Base-by-base conservation (phyloP, 2,113 vertebrate genomes). In the Onychorhynchus coronatus region DNA sequence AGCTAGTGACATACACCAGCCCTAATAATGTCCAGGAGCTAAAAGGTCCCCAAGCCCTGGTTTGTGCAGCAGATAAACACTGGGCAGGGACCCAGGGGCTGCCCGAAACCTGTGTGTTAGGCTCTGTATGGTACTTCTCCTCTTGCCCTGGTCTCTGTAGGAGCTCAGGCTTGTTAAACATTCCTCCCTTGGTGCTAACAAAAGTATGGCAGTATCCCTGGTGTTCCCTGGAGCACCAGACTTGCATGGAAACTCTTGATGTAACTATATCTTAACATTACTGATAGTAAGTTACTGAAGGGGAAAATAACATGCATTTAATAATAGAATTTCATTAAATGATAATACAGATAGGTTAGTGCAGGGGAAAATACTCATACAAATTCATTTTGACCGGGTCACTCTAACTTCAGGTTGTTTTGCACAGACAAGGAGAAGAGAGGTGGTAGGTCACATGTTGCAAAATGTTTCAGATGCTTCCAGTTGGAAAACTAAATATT, bases 401-500 rank as follows among this genome's bases (percentile, higher is more conserved):
- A 71, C 58, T 93, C 41, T 87, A 83, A 75, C 85, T 93, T 83
- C 63, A 56, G 65, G 28, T 85, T 95, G 89, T 95, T 97, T 91
- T 97, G 87, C 66, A 65, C n/a, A 61, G 73, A 73, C 37, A 49
- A 86, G 59, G 73, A 93, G 77, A 68, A 92, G 79, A 94, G 89
- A 89, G 91, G 79, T 91, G 66, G 28, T 42, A 90, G 95, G 85
- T 89, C 75, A 30, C 47, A 23, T 25, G 58, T 61, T 91, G 55
- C 66, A 94, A 74, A 93, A 89, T 68, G 56, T 58, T 96, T 97
- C 66, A 83, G 52, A 66, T 87, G 76, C 68, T 97, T 94, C 89
- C 55, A 90, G 8, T 89, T 92, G 85, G 79, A 93, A 96, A 93
- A 95, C 94, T 91, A 97, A 95, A 96, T 97, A 93, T 93, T 89